phyloP scores from a whole-genome alignment of 2,113 vertebrate species.

The Rhabdornis inornatus region DNA sequence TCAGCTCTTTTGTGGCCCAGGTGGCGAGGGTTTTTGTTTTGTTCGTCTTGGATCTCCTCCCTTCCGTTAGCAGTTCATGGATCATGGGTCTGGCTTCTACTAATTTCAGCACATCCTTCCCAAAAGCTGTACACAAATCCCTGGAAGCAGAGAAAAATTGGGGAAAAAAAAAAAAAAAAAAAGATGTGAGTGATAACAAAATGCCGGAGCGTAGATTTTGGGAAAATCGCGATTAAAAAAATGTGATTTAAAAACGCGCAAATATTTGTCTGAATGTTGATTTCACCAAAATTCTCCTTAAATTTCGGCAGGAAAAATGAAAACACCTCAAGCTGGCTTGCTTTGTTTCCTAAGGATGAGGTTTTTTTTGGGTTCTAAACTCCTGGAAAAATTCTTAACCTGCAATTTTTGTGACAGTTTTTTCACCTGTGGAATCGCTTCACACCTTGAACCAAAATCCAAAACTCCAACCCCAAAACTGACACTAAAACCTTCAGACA shows the following conservation, averaged over 20 bases:
- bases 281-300: too few species aligned
- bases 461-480: not conserved
- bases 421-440: not conserved
- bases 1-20: constrained; percentile 98
- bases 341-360: not conserved
- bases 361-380: not conserved
- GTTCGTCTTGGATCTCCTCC: constrained; percentile 91
- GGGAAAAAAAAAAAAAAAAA: not conserved
- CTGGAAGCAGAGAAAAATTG: constrained; percentile 50
- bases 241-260: not conserved
- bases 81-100: constrained; percentile 95
- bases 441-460: not conserved
- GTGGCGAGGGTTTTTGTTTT: constrained; percentile 97
- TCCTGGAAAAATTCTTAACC: not conserved
- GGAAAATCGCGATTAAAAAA: not conserved
- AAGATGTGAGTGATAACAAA: not conserved
- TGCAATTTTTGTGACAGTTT: not conserved
- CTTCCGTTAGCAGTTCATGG: constrained; percentile 95
- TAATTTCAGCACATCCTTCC: constrained; percentile 96
- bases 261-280: not conserved
- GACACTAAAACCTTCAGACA: fast-evolving
- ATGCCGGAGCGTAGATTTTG: too few species aligned
- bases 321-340: fast-evolving
- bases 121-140: constrained; percentile 94
- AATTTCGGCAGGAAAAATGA: fast-evolving